These are phyloP conservation scores for Eriosoma lanigerum DNA, from an alignment of 1,140 invertebrate genomes.

Conservation along the genomic window DNA sequence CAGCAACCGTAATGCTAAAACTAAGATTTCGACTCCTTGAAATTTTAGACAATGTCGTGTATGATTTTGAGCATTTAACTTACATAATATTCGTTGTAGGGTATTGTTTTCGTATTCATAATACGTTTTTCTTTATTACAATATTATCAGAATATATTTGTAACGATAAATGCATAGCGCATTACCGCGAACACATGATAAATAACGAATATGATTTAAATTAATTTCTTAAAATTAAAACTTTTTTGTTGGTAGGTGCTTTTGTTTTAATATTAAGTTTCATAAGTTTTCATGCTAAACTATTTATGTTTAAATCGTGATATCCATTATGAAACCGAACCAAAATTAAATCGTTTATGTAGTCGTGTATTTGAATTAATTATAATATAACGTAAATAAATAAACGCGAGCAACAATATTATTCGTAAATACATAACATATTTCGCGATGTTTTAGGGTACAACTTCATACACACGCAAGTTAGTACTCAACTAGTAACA, in stretches of 20 bases:
- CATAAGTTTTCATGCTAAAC: constrained; percentile 5
- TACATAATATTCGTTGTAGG: too few relatives aligned
- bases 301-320: background rate
- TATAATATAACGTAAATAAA: background rate
- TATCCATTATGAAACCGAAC: background rate
- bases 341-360: background rate
- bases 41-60: too few relatives aligned
- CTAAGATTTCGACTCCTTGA: too few relatives aligned
- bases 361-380: background rate
- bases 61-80: too few relatives aligned
- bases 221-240: background rate
- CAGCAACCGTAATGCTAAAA: too few relatives aligned
- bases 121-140: too few relatives aligned
- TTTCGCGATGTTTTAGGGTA: background rate
- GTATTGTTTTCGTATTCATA: too few relatives aligned
- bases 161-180: too few relatives aligned
- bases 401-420: background rate
- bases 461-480: background rate
- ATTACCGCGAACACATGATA: background rate
- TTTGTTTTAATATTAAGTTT: background rate
- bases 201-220: constrained; percentile 16
- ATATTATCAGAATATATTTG: too few relatives aligned
- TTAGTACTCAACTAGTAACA: background rate
- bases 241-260: background rate
- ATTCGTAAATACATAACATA: background rate